Percentiles rank a stretch among this genome's conserved stretches.
Evolutionary conservation across 2,113 vertebrate genomes (phyloP).

Genomic region (Brachyistius frenatus): DNA sequence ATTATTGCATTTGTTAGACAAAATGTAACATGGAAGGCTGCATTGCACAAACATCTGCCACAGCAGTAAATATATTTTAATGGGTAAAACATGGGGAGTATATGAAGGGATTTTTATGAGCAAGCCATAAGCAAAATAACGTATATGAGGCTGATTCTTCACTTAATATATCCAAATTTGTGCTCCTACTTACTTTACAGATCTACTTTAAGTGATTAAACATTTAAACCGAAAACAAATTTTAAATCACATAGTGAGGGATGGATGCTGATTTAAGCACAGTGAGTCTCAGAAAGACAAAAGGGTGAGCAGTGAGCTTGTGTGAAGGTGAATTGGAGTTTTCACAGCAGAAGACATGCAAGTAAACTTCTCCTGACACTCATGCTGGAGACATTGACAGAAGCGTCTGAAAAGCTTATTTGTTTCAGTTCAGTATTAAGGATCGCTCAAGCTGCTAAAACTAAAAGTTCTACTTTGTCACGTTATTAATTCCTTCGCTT

Average conservation of each 20-base stretch:
- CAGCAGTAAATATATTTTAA: not conserved
- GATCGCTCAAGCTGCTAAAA: slow-evolving; percentile 24
- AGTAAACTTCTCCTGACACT: slow-evolving; percentile 45
- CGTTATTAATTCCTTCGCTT: slow-evolving; percentile 53
- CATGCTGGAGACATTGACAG: slow-evolving; percentile 35
- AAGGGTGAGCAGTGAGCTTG: not conserved
- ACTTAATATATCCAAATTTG: not conserved
- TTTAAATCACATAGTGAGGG: not conserved
- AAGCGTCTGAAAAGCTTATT: slow-evolving; percentile 27
- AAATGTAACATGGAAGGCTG: not conserved
- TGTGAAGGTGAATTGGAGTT: slow-evolving; percentile 55
- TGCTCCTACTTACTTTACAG: not conserved
- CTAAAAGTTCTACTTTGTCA: slow-evolving; percentile 36
- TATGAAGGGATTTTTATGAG: not conserved
- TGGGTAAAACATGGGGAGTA: slow-evolving; percentile 30
- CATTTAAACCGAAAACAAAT: not conserved
- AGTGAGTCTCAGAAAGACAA: slow-evolving; percentile 3
- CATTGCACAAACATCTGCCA: not conserved
- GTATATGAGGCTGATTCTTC: not conserved
- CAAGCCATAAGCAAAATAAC: not conserved
- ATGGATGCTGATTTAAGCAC: slow-evolving; percentile 3
- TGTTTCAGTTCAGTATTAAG: slow-evolving; percentile 47
- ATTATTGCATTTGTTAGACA: not conserved
- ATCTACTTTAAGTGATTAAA: not conserved
- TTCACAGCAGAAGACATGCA: slow-evolving; percentile 40